Conservation (phyloP, 92 coral and sea anemone species). For the Umimayanthus chanpuru region DNA sequence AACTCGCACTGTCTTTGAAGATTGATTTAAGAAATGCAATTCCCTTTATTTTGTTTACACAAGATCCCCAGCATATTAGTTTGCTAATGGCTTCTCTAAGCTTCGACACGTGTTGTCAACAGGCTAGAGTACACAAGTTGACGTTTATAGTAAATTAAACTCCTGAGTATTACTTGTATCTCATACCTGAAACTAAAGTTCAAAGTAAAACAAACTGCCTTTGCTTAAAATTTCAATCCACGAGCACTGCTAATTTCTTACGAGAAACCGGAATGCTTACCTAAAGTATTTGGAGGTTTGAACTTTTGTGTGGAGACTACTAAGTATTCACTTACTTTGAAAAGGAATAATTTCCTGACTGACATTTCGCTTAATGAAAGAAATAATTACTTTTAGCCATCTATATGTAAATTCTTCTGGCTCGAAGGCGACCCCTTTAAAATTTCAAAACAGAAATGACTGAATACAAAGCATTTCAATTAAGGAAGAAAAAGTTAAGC, state of each 20-base stretch:
- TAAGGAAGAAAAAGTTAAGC: conserved; percentile 41
- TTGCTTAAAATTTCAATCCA: not conserved
- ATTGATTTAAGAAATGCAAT: conserved; percentile 37
- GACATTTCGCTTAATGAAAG: conserved; percentile 40
- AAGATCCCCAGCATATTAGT: conserved; percentile 40
- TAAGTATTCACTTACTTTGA: conserved; percentile 30
- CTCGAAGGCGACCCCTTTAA: conserved; percentile 34
- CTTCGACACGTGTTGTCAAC: conserved; percentile 49
- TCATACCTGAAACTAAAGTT: conserved; percentile 26
- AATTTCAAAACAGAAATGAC: conserved; percentile 21
- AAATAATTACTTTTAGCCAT: conserved; percentile 42
- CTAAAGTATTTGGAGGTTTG: not conserved
- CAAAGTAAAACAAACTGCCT: conserved; percentile 24
- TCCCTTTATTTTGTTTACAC: conserved; percentile 46
- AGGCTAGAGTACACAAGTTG: conserved; percentile 28
- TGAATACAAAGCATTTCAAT: conserved; percentile 29
- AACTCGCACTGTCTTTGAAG: conserved; percentile 21
- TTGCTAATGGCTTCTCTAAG: conserved; percentile 46
- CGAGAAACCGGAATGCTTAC: not conserved
- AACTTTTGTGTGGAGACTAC: conserved; percentile 2
- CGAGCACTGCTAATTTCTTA: not conserved
- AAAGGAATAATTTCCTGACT: conserved; percentile 31
- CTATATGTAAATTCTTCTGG: conserved; percentile 40
- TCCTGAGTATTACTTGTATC: conserved; percentile 28
- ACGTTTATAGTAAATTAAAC: conserved; percentile 50